Conservation (phyloP, 2,113 vertebrate species). For the Lota lota region DNA sequence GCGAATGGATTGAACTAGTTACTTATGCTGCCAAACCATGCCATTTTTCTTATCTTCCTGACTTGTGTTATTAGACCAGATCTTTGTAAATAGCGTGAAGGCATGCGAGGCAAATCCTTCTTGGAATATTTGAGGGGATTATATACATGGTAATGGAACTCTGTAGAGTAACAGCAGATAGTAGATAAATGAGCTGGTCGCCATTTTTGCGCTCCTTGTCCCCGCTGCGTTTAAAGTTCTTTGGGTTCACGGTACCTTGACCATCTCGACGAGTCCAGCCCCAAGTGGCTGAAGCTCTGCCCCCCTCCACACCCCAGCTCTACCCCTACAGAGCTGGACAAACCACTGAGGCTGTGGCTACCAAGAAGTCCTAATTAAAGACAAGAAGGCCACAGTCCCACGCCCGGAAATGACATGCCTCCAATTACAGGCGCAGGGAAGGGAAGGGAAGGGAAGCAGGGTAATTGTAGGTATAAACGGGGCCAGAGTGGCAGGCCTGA, state of each 20-base stretch:
- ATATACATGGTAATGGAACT: no score
- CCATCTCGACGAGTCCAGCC: background rate
- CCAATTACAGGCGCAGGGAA: slow-evolving; percentile 64
- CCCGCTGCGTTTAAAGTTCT: background rate
- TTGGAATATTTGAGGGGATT: no score
- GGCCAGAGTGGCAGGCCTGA: slow-evolving; percentile 31
- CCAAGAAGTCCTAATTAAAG: slow-evolving; percentile 65
- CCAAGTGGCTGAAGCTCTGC: no score
- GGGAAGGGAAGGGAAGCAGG: slow-evolving; percentile 48
- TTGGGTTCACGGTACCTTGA: slow-evolving; percentile 33
- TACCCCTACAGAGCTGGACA: slow-evolving; percentile 31
- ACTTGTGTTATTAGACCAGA: no score
- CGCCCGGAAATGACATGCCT: slow-evolving; percentile 73
- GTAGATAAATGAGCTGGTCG: no score
- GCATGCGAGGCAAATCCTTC: no score
- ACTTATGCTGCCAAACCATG: slow-evolving; percentile 3
- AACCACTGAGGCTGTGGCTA: slow-evolving; percentile 52
- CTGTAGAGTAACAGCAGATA: no score
- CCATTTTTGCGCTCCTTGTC: background rate
- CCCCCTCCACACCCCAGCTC: slow-evolving; percentile 23
- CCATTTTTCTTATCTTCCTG: background rate
- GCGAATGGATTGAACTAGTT: slow-evolving; percentile 6
- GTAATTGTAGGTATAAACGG: slow-evolving; percentile 59
- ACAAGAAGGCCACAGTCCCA: slow-evolving; percentile 54
- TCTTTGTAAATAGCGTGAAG: no score